These are phyloP conservation scores for Nineta flava DNA, from an alignment of 2,888 invertebrate species.

Conservation along the genomic window DNA sequence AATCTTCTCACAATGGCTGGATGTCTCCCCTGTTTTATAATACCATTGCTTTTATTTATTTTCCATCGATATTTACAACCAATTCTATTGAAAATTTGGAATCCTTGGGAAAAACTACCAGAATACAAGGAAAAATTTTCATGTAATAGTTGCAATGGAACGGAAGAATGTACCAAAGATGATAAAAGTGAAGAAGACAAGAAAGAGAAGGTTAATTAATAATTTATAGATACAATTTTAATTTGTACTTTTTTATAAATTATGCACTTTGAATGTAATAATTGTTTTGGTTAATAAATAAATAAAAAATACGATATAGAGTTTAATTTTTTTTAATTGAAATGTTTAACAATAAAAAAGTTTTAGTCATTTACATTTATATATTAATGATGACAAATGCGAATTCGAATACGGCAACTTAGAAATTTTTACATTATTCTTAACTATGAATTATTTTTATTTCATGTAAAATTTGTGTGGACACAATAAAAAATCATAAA, in stretches of 20 bases:
- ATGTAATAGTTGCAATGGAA: conserved; percentile 4
- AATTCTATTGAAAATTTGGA: conserved; percentile 64
- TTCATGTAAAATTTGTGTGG: too few species aligned
- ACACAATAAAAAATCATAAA: too few species aligned
- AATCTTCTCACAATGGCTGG: conserved; percentile 22
- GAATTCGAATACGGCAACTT: too few species aligned
- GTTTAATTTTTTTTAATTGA: too few species aligned
- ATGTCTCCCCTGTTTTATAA: conserved; percentile 72
- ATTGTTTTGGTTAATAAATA: not conserved
- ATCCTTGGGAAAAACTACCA: conserved; percentile 49
- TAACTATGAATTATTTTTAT: too few species aligned
- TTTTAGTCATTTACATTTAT: not conserved
- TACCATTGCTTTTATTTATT: conserved; percentile 64
- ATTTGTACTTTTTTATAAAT: too few species aligned
- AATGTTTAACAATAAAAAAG: too few species aligned
- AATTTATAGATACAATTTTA: too few species aligned
- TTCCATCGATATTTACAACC: conserved; percentile 79
- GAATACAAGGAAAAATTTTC: conserved; percentile 14
- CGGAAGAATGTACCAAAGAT: not conserved
- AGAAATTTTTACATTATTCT: too few species aligned
- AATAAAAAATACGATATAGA: not conserved
- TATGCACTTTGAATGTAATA: not conserved
- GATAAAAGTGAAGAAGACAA: not conserved
- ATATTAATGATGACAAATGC: not conserved
- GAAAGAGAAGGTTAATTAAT: too few species aligned